Evolutionary conservation across 2,113 vertebrate species (phyloP), one percentile per base, ranked within the genome.

Genomic region (Spea multiplicata): DNA sequence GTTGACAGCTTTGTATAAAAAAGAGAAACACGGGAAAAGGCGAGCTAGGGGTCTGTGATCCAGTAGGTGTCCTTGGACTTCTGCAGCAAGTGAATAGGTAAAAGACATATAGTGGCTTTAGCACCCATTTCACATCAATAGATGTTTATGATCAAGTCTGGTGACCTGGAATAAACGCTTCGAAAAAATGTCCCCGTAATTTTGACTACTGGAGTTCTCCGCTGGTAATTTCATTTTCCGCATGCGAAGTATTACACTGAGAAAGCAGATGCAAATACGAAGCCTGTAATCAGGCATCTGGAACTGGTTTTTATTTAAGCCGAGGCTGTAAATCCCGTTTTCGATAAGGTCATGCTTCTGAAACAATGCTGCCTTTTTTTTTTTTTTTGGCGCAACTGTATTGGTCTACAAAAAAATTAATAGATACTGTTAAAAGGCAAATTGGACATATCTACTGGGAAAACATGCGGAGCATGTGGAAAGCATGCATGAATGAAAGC

Each of bases 391-490:
- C 12, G 52, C 44, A 71, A 62, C 17, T 44, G 47, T 78, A 49
- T 8, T 30, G 14, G 30, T 53, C 48, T 78, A 0, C 5, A 61
- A 4, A 66, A 6, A 64, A 78, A 65, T 71, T 30, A 45, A 78
- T 78, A 59, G 30, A 46, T 46, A 46, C 55, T 73, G 8, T 46
- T 47, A 62, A 71, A 53, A 78, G 64, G 64, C 52, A 16, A 17
- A 48, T 8, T 65, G 61, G 44, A 13, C 8, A 71, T 16, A 70
- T 48, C 61, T 64, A 73, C 72, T 67, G 62, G 62, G 71, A 80
- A 80, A 78, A 49, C 70, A 73, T 59, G 44, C 62, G 59, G 45
- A 80, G 62, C n/a, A 73, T 59, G 73, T 73, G 77, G 77, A 80
- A 73, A 73, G 8, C 62, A 59, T 67, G 53, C 44, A 48, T 59